Conservation (phyloP, 2,797 vertebrate genomes). For the Lutjanus campechanus region DNA sequence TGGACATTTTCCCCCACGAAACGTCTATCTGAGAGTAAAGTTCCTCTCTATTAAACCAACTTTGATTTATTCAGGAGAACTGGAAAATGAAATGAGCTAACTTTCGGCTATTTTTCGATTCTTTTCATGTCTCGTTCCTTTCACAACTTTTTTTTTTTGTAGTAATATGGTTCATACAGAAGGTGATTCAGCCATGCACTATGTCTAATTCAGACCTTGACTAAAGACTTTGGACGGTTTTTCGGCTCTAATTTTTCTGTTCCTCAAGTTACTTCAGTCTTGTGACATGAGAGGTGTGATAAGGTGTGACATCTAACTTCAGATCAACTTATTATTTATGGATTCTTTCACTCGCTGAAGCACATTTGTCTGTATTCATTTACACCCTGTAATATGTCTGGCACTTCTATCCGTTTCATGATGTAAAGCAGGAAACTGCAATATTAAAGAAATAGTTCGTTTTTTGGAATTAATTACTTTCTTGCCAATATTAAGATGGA, state of each 20-base stretch:
- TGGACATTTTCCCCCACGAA: constrained; percentile 47
- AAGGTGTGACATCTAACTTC: background rate
- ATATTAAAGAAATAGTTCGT: background rate
- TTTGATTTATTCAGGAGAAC: constrained; percentile 65
- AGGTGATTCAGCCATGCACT: constrained; percentile 14
- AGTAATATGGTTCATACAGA: constrained; percentile 22
- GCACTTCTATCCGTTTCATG: background rate
- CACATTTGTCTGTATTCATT: background rate
- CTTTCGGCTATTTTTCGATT: constrained; percentile 39
- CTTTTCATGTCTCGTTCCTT: constrained; percentile 34
- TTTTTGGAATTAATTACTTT: background rate
- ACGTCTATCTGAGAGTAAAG: constrained; percentile 57
- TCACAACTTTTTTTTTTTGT: constrained; percentile 23
- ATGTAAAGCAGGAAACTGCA: background rate
- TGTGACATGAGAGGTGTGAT: background rate
- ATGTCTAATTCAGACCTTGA: constrained; percentile 20
- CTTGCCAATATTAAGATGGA: background rate
- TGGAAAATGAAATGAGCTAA: constrained; percentile 59
- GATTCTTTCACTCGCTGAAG: background rate
- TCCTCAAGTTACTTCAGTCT: background rate
- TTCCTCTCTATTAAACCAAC: constrained; percentile 67
- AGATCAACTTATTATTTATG: background rate
- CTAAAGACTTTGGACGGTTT: background rate
- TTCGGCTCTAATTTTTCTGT: background rate
- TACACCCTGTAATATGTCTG: background rate